Evolutionary conservation across 2,113 vertebrate species (phyloP), one percentile per base, ranked within the genome.

Genomic region (Gasterosteus nipponicus): DNA sequence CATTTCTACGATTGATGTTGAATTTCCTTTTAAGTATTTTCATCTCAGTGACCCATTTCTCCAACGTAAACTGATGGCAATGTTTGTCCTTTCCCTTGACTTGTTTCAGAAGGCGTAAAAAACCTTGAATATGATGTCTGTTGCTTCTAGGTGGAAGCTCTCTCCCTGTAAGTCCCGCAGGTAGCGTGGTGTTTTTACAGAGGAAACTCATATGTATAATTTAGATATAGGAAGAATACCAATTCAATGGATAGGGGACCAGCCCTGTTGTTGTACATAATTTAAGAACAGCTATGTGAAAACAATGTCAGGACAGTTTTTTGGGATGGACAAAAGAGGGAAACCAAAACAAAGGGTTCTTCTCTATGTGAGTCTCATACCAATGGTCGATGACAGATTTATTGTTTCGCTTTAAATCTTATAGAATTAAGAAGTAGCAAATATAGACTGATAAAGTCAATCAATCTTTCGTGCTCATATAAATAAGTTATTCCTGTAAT

Each of bases 141-240:
- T 73, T 70, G 68, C 42, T 62, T 64, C 33, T 38, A 63, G 56
- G 75, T 58, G 49, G 33, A 35, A 64, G 38, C 62, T 29, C 44
- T 69, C 51, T 46, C 26, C 12, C 29, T 53, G 5, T 51, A 42
- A 60, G 56, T 0, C 84, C 61, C 62, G 79, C 75, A 51, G 14
- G 46, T 42, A 35, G 66, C 54, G 61, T 35, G 39, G 62, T 59
- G 57, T 58, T 74, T 19, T 81, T 75, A 71, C 53, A 78, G 63
- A 51, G 60, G 74, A 16, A 70, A 56, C 56, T 2, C 22, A 31
- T 44, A 64, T 63, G 33, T 54, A 78, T 71, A 33, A 80, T 80
- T 82, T 57, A 75, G 51, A 69, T 78, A 15, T 56, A 1, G n/a
- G 14, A 67, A 16, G n/a, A 69, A 22, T 33, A 15, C 0, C 56